A percentile compares a stretch with the other conserved stretches of the same genome.
phyloP scores from a whole-genome alignment of 2,113 vertebrate species.

The Oxygymnocypris stewartii region DNA sequence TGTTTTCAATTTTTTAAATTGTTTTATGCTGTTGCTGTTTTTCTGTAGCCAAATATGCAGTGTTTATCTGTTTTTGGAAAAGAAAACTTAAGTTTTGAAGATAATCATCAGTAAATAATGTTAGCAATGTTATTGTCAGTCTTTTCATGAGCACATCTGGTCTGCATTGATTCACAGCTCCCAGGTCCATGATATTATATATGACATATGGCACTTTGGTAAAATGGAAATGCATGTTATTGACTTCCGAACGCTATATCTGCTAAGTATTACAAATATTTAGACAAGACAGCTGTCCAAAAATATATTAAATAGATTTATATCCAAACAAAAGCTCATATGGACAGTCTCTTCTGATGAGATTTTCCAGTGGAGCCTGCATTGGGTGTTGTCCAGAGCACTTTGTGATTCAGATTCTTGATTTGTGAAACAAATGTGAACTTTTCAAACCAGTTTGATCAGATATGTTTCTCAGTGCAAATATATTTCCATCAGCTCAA shows the following conservation, averaged over 20 bases:
- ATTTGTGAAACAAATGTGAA: neutral
- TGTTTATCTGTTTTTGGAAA: neutral
- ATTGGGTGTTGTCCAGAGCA: neutral
- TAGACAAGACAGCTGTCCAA: neutral
- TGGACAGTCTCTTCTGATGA: neutral
- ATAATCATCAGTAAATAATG: conserved; percentile 10
- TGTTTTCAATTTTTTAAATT: neutral
- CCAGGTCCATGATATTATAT: neutral
- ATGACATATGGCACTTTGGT: neutral
- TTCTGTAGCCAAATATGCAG: neutral
- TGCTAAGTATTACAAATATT: neutral
- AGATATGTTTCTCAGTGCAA: neutral
- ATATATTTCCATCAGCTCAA: neutral
- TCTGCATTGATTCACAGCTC: neutral
- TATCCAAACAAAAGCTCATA: neutral
- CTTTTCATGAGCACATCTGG: conserved; percentile 5
- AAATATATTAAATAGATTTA: neutral
- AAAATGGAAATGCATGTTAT: conserved; percentile 4
- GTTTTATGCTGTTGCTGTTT: neutral
- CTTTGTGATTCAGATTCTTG: neutral
- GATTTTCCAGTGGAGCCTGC: neutral
- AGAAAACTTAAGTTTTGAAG: neutral
- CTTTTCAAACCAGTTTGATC: neutral
- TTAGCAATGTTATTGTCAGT: neutral
- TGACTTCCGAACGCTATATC: neutral